Conservation (phyloP, 2,113 vertebrate species). For the Tenrec ecaudatus region DNA sequence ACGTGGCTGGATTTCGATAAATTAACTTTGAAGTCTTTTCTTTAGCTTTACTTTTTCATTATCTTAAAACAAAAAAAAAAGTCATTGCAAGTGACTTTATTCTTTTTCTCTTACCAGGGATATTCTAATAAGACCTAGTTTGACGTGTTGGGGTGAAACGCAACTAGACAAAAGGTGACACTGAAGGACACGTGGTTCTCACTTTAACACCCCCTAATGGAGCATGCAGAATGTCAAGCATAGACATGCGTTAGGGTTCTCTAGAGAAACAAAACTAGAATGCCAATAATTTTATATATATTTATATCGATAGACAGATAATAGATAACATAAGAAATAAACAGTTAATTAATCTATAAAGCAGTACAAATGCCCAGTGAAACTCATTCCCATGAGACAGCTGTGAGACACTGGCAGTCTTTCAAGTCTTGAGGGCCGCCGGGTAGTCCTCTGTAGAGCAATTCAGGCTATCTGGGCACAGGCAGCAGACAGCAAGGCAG, state of each 20-base stretch:
- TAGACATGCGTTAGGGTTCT: neutral
- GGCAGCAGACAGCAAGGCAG: no score
- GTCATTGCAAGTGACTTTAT: slow-evolving; percentile 51
- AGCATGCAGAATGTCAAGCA: neutral
- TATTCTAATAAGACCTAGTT: slow-evolving; percentile 52
- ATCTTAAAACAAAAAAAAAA: slow-evolving; percentile 52
- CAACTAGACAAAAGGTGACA: slow-evolving; percentile 56
- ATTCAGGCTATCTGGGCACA: no score
- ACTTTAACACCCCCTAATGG: neutral
- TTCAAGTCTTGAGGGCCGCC: no score
- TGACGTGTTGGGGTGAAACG: slow-evolving; percentile 72
- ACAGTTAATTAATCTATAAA: no score
- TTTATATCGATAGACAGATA: no score
- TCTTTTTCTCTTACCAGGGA: slow-evolving; percentile 51
- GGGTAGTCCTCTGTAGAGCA: no score
- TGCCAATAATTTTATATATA: no score
- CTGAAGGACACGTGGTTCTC: slow-evolving; percentile 38
- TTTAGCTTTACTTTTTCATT: slow-evolving; percentile 74
- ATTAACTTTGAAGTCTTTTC: slow-evolving; percentile 72
- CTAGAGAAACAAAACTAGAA: no score
- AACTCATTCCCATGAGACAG: no score
- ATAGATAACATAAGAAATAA: no score
- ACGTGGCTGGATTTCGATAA: slow-evolving; percentile 73
- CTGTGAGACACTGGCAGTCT: no score
- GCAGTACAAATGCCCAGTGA: no score